These are phyloP conservation scores for Agrochola lota DNA, from an alignment of 2,888 invertebrate genomes.

Conservation along the genomic window DNA sequence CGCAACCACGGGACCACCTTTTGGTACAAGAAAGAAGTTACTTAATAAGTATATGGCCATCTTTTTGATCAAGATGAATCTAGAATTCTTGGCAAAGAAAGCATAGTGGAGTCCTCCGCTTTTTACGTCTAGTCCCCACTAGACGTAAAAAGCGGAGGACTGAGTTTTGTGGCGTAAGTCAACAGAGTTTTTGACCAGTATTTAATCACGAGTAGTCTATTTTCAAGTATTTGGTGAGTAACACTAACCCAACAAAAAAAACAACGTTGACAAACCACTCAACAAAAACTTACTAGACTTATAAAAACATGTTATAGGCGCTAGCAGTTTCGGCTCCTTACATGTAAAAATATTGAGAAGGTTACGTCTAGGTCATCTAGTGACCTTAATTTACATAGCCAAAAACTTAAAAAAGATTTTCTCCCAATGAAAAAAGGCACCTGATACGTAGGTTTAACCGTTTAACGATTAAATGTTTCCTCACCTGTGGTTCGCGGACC, in stretches of 20 bases:
- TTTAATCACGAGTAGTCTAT: background rate
- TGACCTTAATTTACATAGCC: background rate
- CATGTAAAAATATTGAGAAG: background rate
- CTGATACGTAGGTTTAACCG: background rate
- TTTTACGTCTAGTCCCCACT: no score
- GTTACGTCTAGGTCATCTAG: background rate
- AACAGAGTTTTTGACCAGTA: background rate
- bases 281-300: conserved; percentile 5
- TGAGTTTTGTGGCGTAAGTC: background rate
- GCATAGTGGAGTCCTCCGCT: no score
- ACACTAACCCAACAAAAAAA: background rate
- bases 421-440: background rate
- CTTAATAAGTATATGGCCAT: background rate
- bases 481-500: no score
- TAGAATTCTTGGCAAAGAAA: background rate
- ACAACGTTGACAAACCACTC: background rate
- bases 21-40: background rate
- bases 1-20: background rate
- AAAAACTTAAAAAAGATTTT: background rate
- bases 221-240: background rate
- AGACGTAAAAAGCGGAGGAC: background rate
- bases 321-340: background rate
- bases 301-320: background rate
- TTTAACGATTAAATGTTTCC: no score
- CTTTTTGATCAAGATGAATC: background rate